phyloP scores from a whole-genome alignment of 2,113 vertebrate genomes.

The Triplophysa siluroides region DNA sequence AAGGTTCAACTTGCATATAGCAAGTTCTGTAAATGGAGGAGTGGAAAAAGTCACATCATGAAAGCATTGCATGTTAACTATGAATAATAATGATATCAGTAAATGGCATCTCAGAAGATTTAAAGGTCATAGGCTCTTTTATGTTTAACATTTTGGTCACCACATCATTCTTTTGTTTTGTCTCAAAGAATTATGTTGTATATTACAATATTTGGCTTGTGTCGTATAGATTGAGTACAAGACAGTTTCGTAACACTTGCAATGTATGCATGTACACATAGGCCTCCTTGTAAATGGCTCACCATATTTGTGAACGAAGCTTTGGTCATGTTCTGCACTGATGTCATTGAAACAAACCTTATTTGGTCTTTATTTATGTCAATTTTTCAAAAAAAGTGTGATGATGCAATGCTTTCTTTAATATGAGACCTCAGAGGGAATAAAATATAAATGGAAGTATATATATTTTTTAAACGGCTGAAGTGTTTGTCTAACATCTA shows the following conservation, averaged over 20 bases:
- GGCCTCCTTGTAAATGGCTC: background rate
- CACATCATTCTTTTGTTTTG: too few species aligned
- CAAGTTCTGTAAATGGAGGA: background rate
- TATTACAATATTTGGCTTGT: background rate
- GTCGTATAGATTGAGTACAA: background rate
- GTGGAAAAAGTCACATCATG: background rate
- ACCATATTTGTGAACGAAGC: background rate
- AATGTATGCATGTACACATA: background rate
- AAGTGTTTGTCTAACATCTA: background rate
- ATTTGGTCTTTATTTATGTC: too few species aligned
- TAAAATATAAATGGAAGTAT: background rate
- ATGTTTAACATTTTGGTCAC: too few species aligned
- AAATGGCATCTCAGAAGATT: too few species aligned
- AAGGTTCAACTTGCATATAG: constrained; percentile 5
- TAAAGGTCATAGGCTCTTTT: too few species aligned
- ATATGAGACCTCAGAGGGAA: background rate
- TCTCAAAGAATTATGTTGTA: too few species aligned
- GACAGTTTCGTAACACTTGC: background rate
- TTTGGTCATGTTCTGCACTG: background rate
- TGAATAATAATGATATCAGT: too few species aligned
- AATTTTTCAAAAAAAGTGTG: too few species aligned
- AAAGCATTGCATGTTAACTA: too few species aligned
- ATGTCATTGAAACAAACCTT: background rate
- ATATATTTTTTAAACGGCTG: background rate
- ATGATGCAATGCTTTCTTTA: too few species aligned